These are phyloP conservation scores for Hypercompe scribonia DNA, from an alignment of 2,888 invertebrate genomes.

Conservation along the genomic window DNA sequence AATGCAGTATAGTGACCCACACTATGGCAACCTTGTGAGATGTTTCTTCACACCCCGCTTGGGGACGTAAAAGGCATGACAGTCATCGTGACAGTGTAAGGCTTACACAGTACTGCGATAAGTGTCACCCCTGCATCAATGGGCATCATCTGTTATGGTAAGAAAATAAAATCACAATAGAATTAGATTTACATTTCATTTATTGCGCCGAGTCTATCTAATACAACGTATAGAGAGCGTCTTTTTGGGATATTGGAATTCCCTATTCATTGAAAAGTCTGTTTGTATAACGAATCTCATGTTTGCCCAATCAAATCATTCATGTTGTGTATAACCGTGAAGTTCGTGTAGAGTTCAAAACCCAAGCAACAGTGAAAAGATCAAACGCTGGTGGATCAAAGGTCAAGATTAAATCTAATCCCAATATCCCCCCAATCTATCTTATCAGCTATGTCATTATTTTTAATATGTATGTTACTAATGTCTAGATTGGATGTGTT, in stretches of 20 bases:
- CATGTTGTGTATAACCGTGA: background rate
- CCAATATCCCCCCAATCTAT: background rate
- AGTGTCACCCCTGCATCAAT: too few species aligned
- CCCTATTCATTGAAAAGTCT: background rate
- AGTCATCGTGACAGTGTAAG: too few species aligned
- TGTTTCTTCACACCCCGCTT: too few species aligned
- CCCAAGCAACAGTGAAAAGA: background rate
- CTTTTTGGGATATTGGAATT: background rate
- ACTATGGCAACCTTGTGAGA: too few species aligned
- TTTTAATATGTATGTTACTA: background rate
- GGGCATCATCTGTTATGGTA: background rate
- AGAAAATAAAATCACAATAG: background rate
- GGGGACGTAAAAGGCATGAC: too few species aligned
- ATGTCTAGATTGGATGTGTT: background rate
- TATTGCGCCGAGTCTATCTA: background rate
- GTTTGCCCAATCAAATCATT: background rate
- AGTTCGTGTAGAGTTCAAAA: background rate
- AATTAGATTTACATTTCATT: background rate
- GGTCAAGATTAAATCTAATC: too few species aligned
- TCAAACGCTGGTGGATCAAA: too few species aligned
- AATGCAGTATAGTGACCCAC: too few species aligned
- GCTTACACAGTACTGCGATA: too few species aligned
- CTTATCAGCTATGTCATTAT: background rate
- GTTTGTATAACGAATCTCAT: background rate
- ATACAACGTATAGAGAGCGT: background rate